These are phyloP conservation scores for Spisula subtruncata DNA, from an alignment of 2,888 invertebrate genomes.

Conservation along the genomic window DNA sequence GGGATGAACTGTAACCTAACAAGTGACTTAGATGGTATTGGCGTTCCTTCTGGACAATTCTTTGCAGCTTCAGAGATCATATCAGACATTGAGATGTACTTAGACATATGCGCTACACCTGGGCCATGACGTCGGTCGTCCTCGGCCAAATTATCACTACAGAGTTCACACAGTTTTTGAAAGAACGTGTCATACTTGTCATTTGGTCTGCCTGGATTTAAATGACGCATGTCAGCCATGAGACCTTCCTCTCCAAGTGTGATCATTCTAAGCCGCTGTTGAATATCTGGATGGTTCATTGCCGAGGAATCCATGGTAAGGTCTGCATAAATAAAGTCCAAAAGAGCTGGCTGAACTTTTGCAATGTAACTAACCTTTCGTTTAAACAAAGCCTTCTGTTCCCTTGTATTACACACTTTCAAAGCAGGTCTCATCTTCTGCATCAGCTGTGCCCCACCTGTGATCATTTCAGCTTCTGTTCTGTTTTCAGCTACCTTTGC, in stretches of 20 bases:
- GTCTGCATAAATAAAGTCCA: constrained; percentile 24
- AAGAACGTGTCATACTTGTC: constrained; percentile 61
- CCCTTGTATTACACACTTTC: constrained; percentile 58
- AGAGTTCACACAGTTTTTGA: constrained; percentile 34
- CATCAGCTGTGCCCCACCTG: constrained; percentile 10
- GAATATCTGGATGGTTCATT: constrained; percentile 37
- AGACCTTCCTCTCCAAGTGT: constrained; percentile 56
- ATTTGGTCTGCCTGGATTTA: constrained; percentile 63
- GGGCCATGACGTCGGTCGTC: constrained; percentile 59
- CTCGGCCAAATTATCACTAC: constrained; percentile 53
- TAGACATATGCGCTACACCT: constrained; percentile 13
- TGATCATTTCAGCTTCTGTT: constrained; percentile 14
- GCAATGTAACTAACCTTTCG: constrained; percentile 47
- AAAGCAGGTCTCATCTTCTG: constrained; percentile 37
- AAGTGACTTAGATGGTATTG: constrained; percentile 45
- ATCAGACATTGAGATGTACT: constrained; percentile 24
- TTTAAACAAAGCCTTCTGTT: constrained; percentile 49
- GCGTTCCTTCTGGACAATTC: constrained; percentile 39
- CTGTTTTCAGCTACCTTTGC: constrained; percentile 25
- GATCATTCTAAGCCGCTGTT: constrained; percentile 40
- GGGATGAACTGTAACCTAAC: constrained; percentile 62
- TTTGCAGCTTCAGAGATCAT: constrained; percentile 13
- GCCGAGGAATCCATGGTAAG: constrained; percentile 50
- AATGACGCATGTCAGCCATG: constrained; percentile 51
- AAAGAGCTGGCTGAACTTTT: constrained; percentile 42